Conservation (phyloP, 2,113 vertebrate species). For the Phrynocephalus versicolor region DNA sequence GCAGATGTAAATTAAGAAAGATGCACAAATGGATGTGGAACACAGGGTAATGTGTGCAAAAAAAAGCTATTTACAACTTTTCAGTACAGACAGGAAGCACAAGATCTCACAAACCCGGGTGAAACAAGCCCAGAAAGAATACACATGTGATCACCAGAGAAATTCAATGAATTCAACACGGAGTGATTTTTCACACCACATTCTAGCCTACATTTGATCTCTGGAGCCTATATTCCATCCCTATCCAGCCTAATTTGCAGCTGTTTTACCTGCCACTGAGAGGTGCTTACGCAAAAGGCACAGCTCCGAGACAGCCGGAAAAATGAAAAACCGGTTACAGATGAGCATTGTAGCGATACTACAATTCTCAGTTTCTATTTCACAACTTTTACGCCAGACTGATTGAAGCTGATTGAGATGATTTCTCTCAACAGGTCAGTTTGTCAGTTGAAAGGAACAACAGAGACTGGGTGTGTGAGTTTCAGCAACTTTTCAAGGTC, state of each 20-base stretch:
- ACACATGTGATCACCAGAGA: too few relatives aligned
- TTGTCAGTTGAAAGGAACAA: neutral
- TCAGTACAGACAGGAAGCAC: too few relatives aligned
- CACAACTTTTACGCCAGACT: slow-evolving; percentile 45
- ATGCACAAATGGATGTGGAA: too few relatives aligned
- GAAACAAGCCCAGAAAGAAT: too few relatives aligned
- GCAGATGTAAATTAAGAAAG: too few relatives aligned
- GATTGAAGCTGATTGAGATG: neutral
- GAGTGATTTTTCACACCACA: too few relatives aligned
- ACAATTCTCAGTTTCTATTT: slow-evolving; percentile 45
- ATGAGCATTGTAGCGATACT: slow-evolving; percentile 50
- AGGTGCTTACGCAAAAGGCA: neutral
- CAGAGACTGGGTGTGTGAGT: neutral
- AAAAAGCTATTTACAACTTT: too few relatives aligned
- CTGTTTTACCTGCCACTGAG: neutral
- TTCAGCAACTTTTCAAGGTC: neutral
- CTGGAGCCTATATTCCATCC: neutral
- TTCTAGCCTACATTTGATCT: too few relatives aligned
- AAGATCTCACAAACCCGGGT: too few relatives aligned
- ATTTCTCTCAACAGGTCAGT: neutral
- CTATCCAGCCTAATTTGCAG: neutral
- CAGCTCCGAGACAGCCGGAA: neutral
- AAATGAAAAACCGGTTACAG: neutral
- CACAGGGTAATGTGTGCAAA: too few relatives aligned
- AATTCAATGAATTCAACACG: too few relatives aligned